phyloP scores from a whole-genome alignment of 2,888 invertebrate genomes.

The Esperia sulphurella region DNA sequence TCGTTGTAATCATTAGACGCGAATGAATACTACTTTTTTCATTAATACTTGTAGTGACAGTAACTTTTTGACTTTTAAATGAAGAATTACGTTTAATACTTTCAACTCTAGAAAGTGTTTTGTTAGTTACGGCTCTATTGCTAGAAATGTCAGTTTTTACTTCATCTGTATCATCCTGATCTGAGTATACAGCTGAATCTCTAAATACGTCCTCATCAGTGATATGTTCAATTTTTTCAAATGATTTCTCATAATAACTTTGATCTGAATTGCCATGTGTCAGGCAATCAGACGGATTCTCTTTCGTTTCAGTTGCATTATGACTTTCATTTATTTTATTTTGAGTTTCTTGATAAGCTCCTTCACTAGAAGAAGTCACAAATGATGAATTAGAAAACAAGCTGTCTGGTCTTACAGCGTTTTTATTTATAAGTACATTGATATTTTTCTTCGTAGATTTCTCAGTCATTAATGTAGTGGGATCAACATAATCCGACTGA shows the following conservation, averaged over 20 bases:
- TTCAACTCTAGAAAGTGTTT: slow-evolving; percentile 45
- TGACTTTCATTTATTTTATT: slow-evolving; percentile 25
- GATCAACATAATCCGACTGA: slow-evolving; percentile 91
- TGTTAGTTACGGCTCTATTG: slow-evolving; percentile 33
- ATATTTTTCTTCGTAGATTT: slow-evolving; percentile 69
- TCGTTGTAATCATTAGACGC: slow-evolving; percentile 33
- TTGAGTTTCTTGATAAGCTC: slow-evolving; percentile 55
- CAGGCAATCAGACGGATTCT: slow-evolving; percentile 24
- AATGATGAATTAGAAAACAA: slow-evolving; percentile 79
- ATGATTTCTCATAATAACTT: slow-evolving; percentile 87
- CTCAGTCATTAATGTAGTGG: slow-evolving; percentile 81
- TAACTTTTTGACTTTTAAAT: slow-evolving; percentile 44
- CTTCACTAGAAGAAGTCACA: slow-evolving; percentile 77
- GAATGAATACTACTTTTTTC: slow-evolving; percentile 42
- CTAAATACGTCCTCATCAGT: slow-evolving; percentile 85
- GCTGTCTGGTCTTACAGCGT: slow-evolving; percentile 71
- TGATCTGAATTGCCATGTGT: slow-evolving; percentile 72
- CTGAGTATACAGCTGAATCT: slow-evolving; percentile 91
- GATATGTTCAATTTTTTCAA: slow-evolving; percentile 86
- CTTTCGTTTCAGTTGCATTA: slow-evolving; percentile 18
- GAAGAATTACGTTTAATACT: slow-evolving; percentile 51
- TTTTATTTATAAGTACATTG: slow-evolving; percentile 83
- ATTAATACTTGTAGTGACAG: slow-evolving; percentile 33
- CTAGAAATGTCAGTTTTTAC: slow-evolving; percentile 29
- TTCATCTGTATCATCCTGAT: slow-evolving; percentile 80